These are phyloP conservation scores for Drosophila melanica DNA, from an alignment of 1,140 invertebrate species.

Conservation along the genomic window DNA sequence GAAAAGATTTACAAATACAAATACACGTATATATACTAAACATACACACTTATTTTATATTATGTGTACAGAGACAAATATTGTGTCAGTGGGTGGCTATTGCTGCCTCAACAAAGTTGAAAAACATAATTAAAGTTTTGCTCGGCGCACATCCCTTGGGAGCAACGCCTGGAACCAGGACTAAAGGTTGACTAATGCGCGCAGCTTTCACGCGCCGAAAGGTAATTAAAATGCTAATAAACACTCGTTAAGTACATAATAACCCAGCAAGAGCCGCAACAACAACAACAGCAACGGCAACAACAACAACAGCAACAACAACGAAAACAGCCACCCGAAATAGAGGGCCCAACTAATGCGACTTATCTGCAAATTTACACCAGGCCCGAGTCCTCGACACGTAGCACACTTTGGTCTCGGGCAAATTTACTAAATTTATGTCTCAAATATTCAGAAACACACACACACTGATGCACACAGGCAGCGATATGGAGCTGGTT, in stretches of 20 bases:
- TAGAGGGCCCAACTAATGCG: conserved; percentile 69
- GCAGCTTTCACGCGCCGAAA: conserved; percentile 79
- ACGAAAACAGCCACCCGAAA: conserved; percentile 20
- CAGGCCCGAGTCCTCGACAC: conserved; percentile 47
- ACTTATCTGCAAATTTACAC: conserved; percentile 82
- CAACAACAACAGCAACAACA: background rate
- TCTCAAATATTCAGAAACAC: conserved; percentile 64
- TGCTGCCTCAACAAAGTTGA: conserved; percentile 66
- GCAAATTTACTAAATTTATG: conserved; percentile 74
- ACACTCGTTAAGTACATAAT: conserved; percentile 82
- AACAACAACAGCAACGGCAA: conserved; percentile 16
- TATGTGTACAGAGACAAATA: conserved; percentile 36
- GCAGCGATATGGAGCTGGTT: conserved; percentile 13
- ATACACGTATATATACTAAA: conserved; percentile 1
- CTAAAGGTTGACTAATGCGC: conserved; percentile 72
- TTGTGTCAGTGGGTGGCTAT: conserved; percentile 32
- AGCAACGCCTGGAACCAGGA: conserved; percentile 22
- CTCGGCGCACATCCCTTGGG: conserved; percentile 17
- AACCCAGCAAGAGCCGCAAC: conserved; percentile 49
- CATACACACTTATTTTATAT: background rate
- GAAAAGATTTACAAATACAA: background rate
- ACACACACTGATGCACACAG: background rate
- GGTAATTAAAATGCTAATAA: conserved; percentile 83
- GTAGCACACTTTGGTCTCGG: conserved; percentile 25
- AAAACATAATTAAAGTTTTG: conserved; percentile 82